These are phyloP conservation scores for Macaria notata DNA, from an alignment of 2,888 invertebrate species.

Conservation along the genomic window DNA sequence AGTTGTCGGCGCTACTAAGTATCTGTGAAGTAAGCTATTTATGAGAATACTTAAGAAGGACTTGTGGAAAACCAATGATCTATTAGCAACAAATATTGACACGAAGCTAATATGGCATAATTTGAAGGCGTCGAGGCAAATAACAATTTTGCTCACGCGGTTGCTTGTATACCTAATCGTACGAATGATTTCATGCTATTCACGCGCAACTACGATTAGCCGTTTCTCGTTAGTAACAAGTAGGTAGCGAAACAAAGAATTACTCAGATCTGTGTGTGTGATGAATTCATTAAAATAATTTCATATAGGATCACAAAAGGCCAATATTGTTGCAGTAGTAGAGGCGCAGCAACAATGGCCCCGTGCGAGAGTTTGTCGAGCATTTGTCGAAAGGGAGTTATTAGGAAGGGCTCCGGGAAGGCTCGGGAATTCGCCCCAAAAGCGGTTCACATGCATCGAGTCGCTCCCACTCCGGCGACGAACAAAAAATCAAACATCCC, in stretches of 20 bases:
- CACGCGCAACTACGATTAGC: too few species aligned
- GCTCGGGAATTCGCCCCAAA: conserved; percentile 82
- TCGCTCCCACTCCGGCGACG: conserved; percentile 72
- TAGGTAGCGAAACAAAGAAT: neutral
- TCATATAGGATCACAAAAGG: conserved; percentile 57
- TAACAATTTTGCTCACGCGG: conserved; percentile 10
- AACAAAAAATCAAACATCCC: conserved; percentile 82
- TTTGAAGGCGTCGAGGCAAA: conserved; percentile 15
- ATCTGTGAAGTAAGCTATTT: conserved; percentile 74
- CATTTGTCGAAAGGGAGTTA: conserved; percentile 81
- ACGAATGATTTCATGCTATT: too few species aligned
- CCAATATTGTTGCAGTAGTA: conserved; percentile 76
- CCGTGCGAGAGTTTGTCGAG: conserved; percentile 80
- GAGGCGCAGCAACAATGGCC: conserved; percentile 72
- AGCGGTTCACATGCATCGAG: conserved; percentile 80
- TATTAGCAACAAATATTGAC: conserved; percentile 36
- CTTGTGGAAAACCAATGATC: conserved; percentile 40
- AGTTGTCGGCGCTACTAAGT: conserved; percentile 74
- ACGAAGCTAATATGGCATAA: conserved; percentile 16
- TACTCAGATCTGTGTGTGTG: conserved; percentile 33
- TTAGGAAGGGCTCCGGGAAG: conserved; percentile 79
- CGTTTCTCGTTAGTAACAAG: conserved; percentile 2
- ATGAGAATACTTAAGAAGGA: conserved; percentile 62
- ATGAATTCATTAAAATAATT: conserved; percentile 62
- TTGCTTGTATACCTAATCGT: conserved; percentile 4